Percentiles rank a stretch among this genome's conserved stretches.
phyloP scores from a whole-genome alignment of 2,113 vertebrate species.

The Caranx melampygus region DNA sequence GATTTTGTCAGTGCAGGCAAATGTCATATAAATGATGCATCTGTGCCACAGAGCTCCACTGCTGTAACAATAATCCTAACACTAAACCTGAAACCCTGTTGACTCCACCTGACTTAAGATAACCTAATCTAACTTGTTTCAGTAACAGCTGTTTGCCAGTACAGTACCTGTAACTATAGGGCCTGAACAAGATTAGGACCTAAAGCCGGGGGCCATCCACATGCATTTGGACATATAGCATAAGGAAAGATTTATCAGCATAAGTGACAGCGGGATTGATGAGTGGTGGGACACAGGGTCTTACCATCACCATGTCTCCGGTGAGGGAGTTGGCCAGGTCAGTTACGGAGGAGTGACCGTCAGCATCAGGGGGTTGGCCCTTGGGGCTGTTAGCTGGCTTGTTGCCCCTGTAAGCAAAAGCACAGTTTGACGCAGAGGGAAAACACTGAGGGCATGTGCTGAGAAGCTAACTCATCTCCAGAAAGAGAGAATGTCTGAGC shows the following conservation, averaged over 20 bases:
- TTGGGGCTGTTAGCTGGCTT: constrained; percentile 90
- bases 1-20: not conserved
- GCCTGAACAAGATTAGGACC: not conserved
- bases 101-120: too few relatives aligned
- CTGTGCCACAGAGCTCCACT: not conserved
- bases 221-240: not conserved
- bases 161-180: not conserved
- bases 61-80: not conserved
- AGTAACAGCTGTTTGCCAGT: not conserved
- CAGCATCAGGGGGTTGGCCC: constrained; percentile 91
- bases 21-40: not conserved
- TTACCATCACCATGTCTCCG: constrained; percentile 99
- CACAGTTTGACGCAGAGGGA: constrained; percentile 50
- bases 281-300: constrained; percentile 42
- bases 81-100: too few relatives aligned
- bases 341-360: constrained; percentile 93
- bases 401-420: constrained; percentile 87
- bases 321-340: constrained; percentile 98
- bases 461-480: constrained; percentile 59
- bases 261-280: not conserved
- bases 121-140: not conserved
- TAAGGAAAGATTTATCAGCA: not conserved
- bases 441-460: constrained; percentile 18
- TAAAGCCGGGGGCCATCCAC: not conserved
- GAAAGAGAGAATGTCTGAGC: constrained; percentile 68